phyloP scores from a whole-genome alignment of 2,797 vertebrate genomes.

The Eremophila alpestris region DNA sequence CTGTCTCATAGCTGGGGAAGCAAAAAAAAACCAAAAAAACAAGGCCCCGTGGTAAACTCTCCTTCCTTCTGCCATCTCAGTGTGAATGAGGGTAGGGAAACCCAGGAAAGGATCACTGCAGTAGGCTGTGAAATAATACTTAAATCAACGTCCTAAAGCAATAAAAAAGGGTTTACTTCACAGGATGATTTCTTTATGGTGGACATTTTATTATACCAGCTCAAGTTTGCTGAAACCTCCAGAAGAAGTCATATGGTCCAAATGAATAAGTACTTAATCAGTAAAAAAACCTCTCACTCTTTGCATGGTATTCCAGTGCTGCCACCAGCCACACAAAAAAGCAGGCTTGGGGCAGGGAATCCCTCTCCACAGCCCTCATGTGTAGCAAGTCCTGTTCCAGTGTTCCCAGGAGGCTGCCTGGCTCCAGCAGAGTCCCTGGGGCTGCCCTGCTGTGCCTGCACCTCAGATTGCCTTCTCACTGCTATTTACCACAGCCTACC shows the following conservation, averaged over 20 bases:
- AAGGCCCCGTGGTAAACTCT: not conserved
- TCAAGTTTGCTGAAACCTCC: not conserved
- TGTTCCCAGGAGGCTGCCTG: not conserved
- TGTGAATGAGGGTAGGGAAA: not conserved
- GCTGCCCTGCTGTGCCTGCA: not conserved
- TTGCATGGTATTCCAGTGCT: not conserved
- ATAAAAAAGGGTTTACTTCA: not conserved
- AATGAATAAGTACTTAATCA: not conserved
- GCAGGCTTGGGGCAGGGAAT: not conserved
- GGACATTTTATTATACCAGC: not conserved
- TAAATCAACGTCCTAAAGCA: not conserved
- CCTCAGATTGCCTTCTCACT: not conserved
- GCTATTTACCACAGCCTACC: not conserved
- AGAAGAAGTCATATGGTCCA: not conserved
- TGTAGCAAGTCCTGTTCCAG: not conserved
- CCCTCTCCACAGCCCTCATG: not conserved
- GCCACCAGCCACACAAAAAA: not conserved
- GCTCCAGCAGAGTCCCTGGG: not conserved
- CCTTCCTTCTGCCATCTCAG: not conserved
- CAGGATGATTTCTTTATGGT: not conserved
- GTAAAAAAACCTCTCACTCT: not conserved
- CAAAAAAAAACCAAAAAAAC: not conserved
- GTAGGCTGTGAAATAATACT: not conserved
- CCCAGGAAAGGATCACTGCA: not conserved
- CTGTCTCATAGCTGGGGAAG: not conserved